Percentiles rank a stretch among this genome's conserved stretches.
phyloP scores from a whole-genome alignment of 2,113 vertebrate species.

The Burhinus bistriatus region DNA sequence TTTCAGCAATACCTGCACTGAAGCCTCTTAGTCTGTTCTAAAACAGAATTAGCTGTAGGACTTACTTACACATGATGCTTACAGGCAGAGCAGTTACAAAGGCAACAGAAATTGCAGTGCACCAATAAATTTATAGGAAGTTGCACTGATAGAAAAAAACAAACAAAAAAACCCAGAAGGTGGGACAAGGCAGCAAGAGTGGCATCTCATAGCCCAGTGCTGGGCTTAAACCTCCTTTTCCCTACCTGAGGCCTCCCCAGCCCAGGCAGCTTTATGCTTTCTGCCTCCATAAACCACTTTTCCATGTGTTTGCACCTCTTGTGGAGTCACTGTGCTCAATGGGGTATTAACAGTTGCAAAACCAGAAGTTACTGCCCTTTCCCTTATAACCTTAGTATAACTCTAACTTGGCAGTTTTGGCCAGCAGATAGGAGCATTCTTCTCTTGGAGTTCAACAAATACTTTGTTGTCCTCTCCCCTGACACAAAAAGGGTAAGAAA shows the following conservation, averaged over 20 bases:
- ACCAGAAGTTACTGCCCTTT: not conserved
- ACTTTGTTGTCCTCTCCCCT: not conserved
- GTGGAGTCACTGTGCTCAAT: not conserved
- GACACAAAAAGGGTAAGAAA: not conserved
- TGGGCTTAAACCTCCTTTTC: not conserved
- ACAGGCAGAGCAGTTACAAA: not conserved
- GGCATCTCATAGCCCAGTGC: not conserved
- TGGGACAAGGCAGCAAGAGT: not conserved
- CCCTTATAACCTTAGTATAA: not conserved
- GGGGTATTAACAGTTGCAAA: not conserved
- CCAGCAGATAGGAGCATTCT: not conserved
- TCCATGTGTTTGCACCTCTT: not conserved
- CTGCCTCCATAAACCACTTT: not conserved
- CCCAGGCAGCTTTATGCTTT: not conserved
- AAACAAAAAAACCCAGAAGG: not conserved
- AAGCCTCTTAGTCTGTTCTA: not conserved
- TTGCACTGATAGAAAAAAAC: not conserved
- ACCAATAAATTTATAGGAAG: not conserved
- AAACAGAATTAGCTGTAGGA: not conserved
- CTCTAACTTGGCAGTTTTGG: not conserved
- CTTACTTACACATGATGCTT: not conserved
- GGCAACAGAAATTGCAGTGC: not conserved
- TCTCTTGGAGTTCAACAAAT: not conserved
- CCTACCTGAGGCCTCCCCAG: not conserved
- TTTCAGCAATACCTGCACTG: not conserved